Base-by-base conservation (phyloP, 37 sponge, comb jelly and placozoan species). In the Beroe ovata region DNA sequence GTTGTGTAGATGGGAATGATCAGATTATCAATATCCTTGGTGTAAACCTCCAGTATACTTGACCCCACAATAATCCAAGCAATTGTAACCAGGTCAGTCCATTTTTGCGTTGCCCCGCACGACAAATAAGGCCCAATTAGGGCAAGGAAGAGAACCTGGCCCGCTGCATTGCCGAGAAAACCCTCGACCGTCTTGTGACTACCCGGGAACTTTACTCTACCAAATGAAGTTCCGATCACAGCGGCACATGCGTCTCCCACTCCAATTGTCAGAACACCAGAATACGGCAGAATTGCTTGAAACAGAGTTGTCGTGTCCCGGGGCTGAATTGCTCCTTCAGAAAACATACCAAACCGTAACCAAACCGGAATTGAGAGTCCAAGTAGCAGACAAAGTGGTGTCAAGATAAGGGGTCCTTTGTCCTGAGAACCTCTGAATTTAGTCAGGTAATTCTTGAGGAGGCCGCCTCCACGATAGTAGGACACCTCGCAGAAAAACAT, bases 241-340 rank as follows among this genome's bases (percentile, higher is more conserved):
- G 84, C 84, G 18, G 84, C 84, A 41, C 84, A 77, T 26, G 84
- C 84, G 21, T 77, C 84, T 26, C 84, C 84, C 16, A 77, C 84
- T n/a, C 84, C 84, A 41, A 77, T 25, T 3, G 84, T 77, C 84
- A 77, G 26, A 35, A 77, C 84, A 2, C 84, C 84, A 6, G 25
- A 6, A 19, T 77, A 77, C 54, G 84, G 84, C 33, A 77, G 25
- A 0, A 77, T 28, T 4, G 47, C 26, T 20, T 77, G 84, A 11
- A 77, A 54, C 26, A 77, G 41, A 6, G 84, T 26, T 1, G 84
- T 42, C 2, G 41, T 22, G 23, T 25, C 42, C 54, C 84, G 84
- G 54, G 42, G 1, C 22, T 30, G 25, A 0, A 77, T 25, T 28
- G 25, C n/a, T 23, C 33, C 54, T 30, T 21, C 42, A 42, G 84